phyloP scores from a whole-genome alignment of 2,797 vertebrate genomes.

The Zalophus californianus region DNA sequence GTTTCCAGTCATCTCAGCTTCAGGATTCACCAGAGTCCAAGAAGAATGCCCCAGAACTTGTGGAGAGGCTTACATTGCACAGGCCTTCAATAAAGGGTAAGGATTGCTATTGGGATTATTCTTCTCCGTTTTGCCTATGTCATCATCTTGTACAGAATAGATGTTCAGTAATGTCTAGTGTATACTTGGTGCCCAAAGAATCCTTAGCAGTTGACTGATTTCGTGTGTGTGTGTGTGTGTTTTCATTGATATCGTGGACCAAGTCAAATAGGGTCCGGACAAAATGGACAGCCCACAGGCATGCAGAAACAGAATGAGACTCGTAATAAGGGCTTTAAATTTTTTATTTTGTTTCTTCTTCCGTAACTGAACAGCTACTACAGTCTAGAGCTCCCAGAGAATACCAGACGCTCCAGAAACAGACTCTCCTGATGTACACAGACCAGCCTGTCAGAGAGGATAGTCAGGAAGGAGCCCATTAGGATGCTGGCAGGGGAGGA shows the following conservation, averaged over 20 bases:
- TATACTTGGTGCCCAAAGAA: background rate
- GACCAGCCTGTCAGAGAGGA: background rate
- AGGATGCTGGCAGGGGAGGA: background rate
- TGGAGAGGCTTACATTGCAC: background rate
- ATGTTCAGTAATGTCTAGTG: background rate
- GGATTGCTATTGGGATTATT: background rate
- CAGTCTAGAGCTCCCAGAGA: background rate
- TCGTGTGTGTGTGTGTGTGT: background rate
- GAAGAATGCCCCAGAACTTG: background rate
- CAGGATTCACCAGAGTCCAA: background rate
- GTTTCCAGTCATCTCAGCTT: background rate
- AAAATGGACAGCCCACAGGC: background rate
- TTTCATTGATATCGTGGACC: background rate
- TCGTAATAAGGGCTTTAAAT: background rate
- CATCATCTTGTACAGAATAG: background rate
- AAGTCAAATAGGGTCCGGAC: background rate
- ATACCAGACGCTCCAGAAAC: background rate
- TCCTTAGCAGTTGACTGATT: background rate
- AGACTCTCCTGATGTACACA: background rate
- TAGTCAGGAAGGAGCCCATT: background rate
- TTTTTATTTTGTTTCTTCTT: constrained; percentile 36
- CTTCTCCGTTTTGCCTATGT: background rate
- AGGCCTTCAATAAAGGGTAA: background rate
- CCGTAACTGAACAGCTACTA: background rate
- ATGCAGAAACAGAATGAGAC: background rate